Evolutionary conservation across 1,140 invertebrate species (phyloP), one percentile per base, ranked within the genome.

Genomic region (Pseudomyrmex pallidus): DNA sequence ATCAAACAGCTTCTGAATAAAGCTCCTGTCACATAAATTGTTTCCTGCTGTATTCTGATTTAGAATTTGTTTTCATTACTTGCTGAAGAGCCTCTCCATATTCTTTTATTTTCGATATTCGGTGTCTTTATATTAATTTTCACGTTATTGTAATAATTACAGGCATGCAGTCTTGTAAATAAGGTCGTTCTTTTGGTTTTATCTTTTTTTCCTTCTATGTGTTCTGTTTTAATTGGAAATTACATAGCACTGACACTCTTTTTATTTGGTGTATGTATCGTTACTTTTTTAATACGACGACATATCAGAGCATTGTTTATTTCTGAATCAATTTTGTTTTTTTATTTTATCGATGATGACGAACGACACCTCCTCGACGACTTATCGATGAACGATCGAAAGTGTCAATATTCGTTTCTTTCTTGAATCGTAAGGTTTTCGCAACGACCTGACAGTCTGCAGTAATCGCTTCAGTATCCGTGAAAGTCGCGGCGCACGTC

Each of bases 401-500:
- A 35, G 35, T 35, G 35, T 35, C 35, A 35, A 35, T 35, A 35
- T 7, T 35, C 35, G 22, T 13, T 15, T 13, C 25, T 1, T 22
- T 68, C 2, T 25, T 2, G 25, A 66, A 25, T 1, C 15, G 15
- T 13, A 12, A 70, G 52, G 44, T 52, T 66, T n/a, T 8, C 4
- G 13, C 8, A 44, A 54, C 5, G 10, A 9, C 35, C 17, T 56
- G n/a, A 12, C 8, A 13, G 52, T 20, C n/a, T 44, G 17, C 48
- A 77, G 10, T 17, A 50, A 59, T 13, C 15, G 63, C 44, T 61
- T 61, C 3, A 80, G 7, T 44, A 50, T 54, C 9, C 25, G 63
- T 56, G 63, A 54, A 17, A 68, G 20, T 0, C 50, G 57, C 12
- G 54, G 12, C 62, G 64, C 54, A 59, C 61, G 95, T 96, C 95